These are phyloP conservation scores for Sardinella longiceps DNA, from an alignment of 2,797 vertebrate species.

Conservation along the genomic window DNA sequence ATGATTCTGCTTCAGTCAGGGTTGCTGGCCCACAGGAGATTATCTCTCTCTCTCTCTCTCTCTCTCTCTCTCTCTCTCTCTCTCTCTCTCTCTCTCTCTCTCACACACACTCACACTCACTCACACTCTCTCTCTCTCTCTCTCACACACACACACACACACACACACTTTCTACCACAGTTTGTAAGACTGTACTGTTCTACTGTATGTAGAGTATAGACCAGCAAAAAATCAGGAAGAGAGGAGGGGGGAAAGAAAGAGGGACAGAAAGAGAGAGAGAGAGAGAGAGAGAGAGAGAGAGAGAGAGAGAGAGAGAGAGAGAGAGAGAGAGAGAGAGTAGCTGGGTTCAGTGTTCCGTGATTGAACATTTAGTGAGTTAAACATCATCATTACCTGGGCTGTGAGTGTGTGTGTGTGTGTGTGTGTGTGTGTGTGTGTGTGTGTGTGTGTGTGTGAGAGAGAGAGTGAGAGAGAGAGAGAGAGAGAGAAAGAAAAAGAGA, in stretches of 20 bases:
- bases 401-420: neutral
- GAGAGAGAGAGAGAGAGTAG: neutral
- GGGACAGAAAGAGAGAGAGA: neutral
- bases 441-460: too few species aligned
- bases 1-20: conserved; percentile 6
- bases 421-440: conserved; percentile 5
- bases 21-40: conserved; percentile 1
- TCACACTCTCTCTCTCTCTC: too few species aligned
- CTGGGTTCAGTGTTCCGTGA: neutral
- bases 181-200: too few species aligned
- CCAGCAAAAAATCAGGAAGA: neutral
- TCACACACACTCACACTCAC: neutral
- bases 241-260: neutral
- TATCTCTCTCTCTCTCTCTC: neutral
- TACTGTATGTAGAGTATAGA: too few species aligned
- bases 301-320: neutral
- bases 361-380: neutral
- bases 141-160: neutral
- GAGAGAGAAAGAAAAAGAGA: too few species aligned
- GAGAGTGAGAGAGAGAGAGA: too few species aligned
- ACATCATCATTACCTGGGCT: neutral
- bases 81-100: neutral
- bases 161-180: neutral
- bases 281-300: neutral
- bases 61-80: neutral